Evolutionary conservation across 2,797 vertebrate genomes (phyloP).

Genomic region (Gadopsis bispinosus): DNA sequence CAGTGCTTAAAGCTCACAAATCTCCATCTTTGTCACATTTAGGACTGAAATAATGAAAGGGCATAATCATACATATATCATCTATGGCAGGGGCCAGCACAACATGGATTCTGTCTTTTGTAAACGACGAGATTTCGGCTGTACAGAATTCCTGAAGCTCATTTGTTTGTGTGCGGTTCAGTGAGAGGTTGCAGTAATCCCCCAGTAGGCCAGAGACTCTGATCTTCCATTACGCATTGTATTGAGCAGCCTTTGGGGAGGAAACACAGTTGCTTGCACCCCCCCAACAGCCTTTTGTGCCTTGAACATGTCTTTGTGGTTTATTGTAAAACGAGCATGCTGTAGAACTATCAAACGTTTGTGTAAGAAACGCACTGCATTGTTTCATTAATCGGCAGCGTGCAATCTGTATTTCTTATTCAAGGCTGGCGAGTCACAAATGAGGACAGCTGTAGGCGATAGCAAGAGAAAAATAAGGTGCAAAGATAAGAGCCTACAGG

Average conservation of each 20-base stretch:
- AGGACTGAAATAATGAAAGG: conserved; percentile 7
- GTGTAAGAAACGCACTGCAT: conserved; percentile 49
- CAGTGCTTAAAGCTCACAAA: background rate
- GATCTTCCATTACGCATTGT: conserved; percentile 72
- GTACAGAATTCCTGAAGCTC: conserved; percentile 30
- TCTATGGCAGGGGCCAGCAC: background rate
- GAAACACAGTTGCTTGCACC: conserved; percentile 59
- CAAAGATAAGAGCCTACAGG: conserved; percentile 49
- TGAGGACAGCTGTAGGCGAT: conserved; percentile 54
- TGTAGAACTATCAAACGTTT: conserved; percentile 47
- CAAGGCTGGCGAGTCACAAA: conserved; percentile 41
- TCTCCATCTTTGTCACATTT: background rate
- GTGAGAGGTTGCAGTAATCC: conserved; percentile 72
- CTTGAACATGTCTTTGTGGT: conserved; percentile 59
- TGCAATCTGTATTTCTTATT: conserved; percentile 60
- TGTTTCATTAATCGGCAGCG: conserved; percentile 66
- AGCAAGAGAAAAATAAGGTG: conserved; percentile 44
- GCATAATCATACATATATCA: conserved; percentile 6
- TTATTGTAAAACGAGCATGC: conserved; percentile 53
- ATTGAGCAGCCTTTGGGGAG: conserved; percentile 62
- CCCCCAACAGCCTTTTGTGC: conserved; percentile 53
- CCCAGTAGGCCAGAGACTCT: conserved; percentile 66
- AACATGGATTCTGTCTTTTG: conserved; percentile 33
- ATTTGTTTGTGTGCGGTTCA: conserved; percentile 70
- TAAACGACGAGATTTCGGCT: conserved; percentile 32